Percentiles rank a stretch among this genome's conserved stretches.
Conservation (phyloP, 2,888 invertebrate genomes). For the Hyposoter dolosus region DNA sequence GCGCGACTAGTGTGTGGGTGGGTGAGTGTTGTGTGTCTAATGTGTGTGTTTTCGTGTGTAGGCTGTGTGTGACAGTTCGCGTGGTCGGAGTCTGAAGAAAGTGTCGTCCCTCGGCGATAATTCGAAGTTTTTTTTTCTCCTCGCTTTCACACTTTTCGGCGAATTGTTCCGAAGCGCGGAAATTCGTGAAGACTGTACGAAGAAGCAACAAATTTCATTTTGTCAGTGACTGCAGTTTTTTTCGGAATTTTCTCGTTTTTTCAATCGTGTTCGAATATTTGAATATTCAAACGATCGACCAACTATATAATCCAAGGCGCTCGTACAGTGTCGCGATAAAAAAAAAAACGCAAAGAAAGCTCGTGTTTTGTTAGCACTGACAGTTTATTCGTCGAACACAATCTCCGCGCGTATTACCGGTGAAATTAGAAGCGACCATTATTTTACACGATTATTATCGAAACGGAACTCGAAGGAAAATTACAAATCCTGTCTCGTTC, state of each 20-base stretch:
- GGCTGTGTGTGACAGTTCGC: conserved; percentile 66
- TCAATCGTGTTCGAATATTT: conserved; percentile 22
- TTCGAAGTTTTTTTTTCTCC: conserved; percentile 21
- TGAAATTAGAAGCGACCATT: conserved; percentile 28
- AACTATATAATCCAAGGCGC: background rate
- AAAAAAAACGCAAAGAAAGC: background rate
- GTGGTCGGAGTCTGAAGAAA: conserved; percentile 61
- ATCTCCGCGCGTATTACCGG: conserved; percentile 45
- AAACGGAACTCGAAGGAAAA: conserved; percentile 49
- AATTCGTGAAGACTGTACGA: background rate
- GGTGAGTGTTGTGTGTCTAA: conserved; percentile 50
- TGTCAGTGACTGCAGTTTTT: background rate
- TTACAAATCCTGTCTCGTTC: conserved; percentile 34
- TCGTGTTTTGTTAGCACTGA: conserved; percentile 35
- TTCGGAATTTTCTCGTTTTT: background rate
- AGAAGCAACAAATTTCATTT: background rate
- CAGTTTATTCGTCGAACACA: conserved; percentile 38
- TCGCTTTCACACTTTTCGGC: background rate
- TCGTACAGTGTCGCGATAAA: conserved; percentile 11
- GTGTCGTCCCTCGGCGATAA: conserved; percentile 55
- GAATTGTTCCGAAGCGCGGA: conserved; percentile 1
- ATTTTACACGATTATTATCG: conserved; percentile 44
- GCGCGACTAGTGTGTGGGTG: conserved; percentile 53
- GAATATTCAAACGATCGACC: conserved; percentile 36
- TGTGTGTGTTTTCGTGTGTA: conserved; percentile 53